phyloP scores from a whole-genome alignment of 1,140 invertebrate species.

The Penaeus vannamei region DNA sequence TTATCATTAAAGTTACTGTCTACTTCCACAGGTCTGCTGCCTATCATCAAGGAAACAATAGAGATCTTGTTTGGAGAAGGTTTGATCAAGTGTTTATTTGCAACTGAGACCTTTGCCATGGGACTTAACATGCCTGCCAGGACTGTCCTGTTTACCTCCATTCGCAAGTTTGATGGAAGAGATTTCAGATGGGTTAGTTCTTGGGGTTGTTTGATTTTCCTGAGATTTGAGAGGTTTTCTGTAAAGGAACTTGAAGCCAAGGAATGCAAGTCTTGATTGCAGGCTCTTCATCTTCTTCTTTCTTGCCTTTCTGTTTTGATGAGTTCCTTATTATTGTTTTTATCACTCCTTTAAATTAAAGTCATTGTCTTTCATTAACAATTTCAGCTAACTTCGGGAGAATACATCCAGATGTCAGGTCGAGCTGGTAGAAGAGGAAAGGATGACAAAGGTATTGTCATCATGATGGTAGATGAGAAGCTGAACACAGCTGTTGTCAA shows the following conservation, averaged over 20 bases:
- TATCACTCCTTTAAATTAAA: not conserved
- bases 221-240: not conserved
- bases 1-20: not conserved
- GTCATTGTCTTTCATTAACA: not conserved
- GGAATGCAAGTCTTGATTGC: not conserved
- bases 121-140: constrained; percentile 99
- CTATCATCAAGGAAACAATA: constrained; percentile 98
- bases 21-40: constrained; percentile 80
- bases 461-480: constrained; percentile 98
- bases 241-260: not conserved
- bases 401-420: constrained; percentile 99
- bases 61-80: constrained; percentile 99
- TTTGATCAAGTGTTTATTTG: constrained; percentile 96
- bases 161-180: constrained; percentile 98
- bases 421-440: constrained; percentile 96
- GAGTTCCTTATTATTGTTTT: not conserved
- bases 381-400: constrained; percentile 90
- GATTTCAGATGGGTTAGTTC: constrained; percentile 88
- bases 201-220: not conserved
- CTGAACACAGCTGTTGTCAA: constrained; percentile 86
- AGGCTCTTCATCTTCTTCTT: not conserved
- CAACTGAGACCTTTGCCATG: constrained; percentile 99
- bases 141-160: constrained; percentile 96
- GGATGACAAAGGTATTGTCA: constrained; percentile 98
- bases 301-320: too few species aligned